Evolutionary conservation across 1,140 invertebrate species (phyloP).

Genomic region (Muscidifurax raptorellus): DNA sequence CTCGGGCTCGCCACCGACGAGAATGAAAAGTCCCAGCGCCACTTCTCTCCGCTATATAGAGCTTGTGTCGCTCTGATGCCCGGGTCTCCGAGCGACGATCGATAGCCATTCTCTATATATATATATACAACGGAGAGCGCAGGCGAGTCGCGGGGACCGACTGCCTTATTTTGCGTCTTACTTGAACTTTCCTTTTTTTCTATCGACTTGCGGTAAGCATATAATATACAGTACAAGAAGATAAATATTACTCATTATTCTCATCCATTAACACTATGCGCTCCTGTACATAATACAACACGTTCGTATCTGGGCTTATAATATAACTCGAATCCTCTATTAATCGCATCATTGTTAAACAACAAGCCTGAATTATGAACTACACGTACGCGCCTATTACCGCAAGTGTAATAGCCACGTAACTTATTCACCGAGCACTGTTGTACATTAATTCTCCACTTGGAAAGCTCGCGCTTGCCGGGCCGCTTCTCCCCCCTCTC

Average conservation of each 20-base stretch:
- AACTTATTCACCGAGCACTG: not conserved
- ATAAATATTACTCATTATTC: too few species aligned
- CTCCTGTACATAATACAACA: too few species aligned
- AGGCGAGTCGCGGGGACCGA: too few species aligned
- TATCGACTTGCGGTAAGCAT: not conserved
- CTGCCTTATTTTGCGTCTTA: too few species aligned
- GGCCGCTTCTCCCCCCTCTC: too few species aligned
- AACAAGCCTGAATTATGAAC: not conserved
- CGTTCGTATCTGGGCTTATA: too few species aligned
- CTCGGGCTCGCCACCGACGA: not conserved
- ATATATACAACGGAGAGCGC: too few species aligned
- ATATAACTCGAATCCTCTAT: not conserved
- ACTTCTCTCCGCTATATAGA: slow-evolving; percentile 1
- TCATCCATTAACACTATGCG: too few species aligned
- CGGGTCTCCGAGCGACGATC: slow-evolving; percentile 13
- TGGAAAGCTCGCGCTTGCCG: not conserved
- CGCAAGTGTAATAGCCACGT: not conserved
- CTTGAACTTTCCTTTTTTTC: not conserved
- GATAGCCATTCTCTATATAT: not conserved
- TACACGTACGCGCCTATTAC: not conserved
- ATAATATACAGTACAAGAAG: not conserved
- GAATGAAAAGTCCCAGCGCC: slow-evolving; percentile 34
- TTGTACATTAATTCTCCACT: slow-evolving; percentile 1
- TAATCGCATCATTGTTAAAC: not conserved
- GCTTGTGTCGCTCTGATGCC: not conserved